phyloP scores from a whole-genome alignment of 2,888 invertebrate species.

The Lutraria lutraria region DNA sequence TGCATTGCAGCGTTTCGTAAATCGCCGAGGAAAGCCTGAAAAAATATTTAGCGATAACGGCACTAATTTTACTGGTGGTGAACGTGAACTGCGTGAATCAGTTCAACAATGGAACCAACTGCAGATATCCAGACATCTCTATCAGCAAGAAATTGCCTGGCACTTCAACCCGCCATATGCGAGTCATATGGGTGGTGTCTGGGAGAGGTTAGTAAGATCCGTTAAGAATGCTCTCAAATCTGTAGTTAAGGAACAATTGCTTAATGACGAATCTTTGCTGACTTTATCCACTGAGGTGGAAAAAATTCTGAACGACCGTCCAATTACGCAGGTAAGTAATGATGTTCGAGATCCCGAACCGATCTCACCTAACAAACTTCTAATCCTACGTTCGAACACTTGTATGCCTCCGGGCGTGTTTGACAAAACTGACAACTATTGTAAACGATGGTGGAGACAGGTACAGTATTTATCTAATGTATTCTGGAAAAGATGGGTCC shows the following conservation, averaged over 20 bases:
- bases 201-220: slow-evolving; percentile 46
- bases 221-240: slow-evolving; percentile 20
- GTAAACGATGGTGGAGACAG: no score
- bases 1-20: slow-evolving; percentile 55
- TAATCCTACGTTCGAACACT: neutral
- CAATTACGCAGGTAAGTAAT: slow-evolving; percentile 34
- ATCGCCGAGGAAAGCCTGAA: slow-evolving; percentile 50
- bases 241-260: slow-evolving; percentile 35
- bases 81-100: slow-evolving; percentile 46
- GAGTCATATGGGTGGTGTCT: slow-evolving; percentile 50
- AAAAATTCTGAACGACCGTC: slow-evolving; percentile 42
- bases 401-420: neutral
- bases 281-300: slow-evolving; percentile 44
- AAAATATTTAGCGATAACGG: slow-evolving; percentile 58
- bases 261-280: slow-evolving; percentile 40
- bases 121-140: slow-evolving; percentile 10
- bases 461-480: no score
- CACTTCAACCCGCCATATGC: slow-evolving; percentile 56
- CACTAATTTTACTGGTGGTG: slow-evolving; percentile 49
- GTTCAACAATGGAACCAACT: slow-evolving; percentile 53
- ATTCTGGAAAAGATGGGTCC: no score
- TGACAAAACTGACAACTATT: neutral
- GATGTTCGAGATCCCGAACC: neutral
- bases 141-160: slow-evolving; percentile 37
- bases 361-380: neutral